A percentile compares a stretch with the other conserved stretches of the same genome.
phyloP scores from a whole-genome alignment of 2,888 invertebrate species.

The Luperina testacea region DNA sequence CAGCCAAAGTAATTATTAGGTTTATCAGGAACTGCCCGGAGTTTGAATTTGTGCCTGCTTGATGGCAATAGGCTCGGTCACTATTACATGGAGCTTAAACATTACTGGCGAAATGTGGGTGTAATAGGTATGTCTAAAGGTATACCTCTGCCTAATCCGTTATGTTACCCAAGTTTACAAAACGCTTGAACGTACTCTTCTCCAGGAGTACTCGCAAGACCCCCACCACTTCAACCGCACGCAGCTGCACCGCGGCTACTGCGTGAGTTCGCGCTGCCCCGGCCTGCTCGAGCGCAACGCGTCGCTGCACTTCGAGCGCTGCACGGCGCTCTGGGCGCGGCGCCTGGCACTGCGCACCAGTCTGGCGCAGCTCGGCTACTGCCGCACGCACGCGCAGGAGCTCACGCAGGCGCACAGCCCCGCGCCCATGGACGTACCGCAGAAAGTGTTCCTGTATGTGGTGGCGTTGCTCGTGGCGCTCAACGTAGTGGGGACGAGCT shows the following conservation, averaged over 20 bases:
- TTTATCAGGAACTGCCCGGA: no score
- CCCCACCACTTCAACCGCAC: slow-evolving; percentile 78
- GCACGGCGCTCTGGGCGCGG: slow-evolving; percentile 72
- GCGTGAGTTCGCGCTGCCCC: slow-evolving; percentile 79
- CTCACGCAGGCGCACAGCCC: slow-evolving; percentile 58
- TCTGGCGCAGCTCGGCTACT: slow-evolving; percentile 71
- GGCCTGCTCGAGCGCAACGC: slow-evolving; percentile 67
- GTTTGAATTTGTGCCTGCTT: no score
- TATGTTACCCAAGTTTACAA: not conserved
- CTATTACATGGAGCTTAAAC: no score
- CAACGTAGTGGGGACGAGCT: slow-evolving; percentile 74
- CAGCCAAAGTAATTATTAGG: not conserved
- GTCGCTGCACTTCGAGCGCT: slow-evolving; percentile 76
- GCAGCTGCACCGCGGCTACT: slow-evolving; percentile 81
- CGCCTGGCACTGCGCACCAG: slow-evolving; percentile 65
- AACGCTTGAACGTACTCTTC: not conserved
- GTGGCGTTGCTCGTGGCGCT: slow-evolving; percentile 64
- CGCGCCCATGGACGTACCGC: slow-evolving; percentile 65
- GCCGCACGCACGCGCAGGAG: slow-evolving; percentile 72
- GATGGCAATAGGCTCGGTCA: no score
- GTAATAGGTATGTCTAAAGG: no score
- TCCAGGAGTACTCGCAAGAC: slow-evolving; percentile 77
- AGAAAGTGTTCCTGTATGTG: slow-evolving; percentile 67
- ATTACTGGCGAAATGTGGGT: no score
- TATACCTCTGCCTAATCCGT: not conserved